Evolutionary conservation across 2,113 vertebrate species (phyloP), one percentile per base, ranked within the genome.

Genomic region (Kobus ellipsiprymnus): DNA sequence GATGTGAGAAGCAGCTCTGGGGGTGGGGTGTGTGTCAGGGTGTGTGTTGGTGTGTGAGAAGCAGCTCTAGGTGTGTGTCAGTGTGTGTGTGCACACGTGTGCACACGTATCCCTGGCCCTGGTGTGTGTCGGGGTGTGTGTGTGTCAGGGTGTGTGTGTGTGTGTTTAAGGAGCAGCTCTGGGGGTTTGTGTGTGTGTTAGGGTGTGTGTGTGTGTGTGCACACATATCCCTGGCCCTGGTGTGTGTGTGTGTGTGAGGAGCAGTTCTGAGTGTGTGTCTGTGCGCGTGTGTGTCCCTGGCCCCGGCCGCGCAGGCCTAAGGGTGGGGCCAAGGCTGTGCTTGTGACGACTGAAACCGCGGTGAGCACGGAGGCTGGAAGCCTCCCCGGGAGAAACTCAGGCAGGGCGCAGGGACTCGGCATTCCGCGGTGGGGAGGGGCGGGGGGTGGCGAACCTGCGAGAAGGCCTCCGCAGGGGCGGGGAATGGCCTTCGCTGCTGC

Each of bases 351-450:
- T 44, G 71, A 94, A 67, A 80, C 93, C 91, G 2, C 52, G 0
- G 14, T 21, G 62, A 25, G 77, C 64, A 1, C 7, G 44, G 60
- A 71, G 62, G 14, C 85, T 1, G 9, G 84, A 80, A 85, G 33
- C 30, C n/a, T 21, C 87, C 67, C 1, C 0, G 0, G 55, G 25
- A 36, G 74, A 91, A 90, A 87, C 27, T 12, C 57, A 44, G 36
- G n/a, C 57, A 30, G 86, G 46, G 1, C 16, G 25, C 54, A 33
- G 27, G 62, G 80, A 9, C n/a, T 55, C 27, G 5, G 48, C 50
- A 12, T 16, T 3, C 10, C 6, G 10, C 11, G 5, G 3, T 10
- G 15, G 7, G 3, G 3, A 5, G 15, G 2, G 5, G 1, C 12
- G 15, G 7, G 3, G 3, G 6, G 15, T 1, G 5, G 1, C 12